These are phyloP conservation scores for Nephrotoma appendiculata DNA, from an alignment of 2,888 invertebrate species.

Conservation along the genomic window DNA sequence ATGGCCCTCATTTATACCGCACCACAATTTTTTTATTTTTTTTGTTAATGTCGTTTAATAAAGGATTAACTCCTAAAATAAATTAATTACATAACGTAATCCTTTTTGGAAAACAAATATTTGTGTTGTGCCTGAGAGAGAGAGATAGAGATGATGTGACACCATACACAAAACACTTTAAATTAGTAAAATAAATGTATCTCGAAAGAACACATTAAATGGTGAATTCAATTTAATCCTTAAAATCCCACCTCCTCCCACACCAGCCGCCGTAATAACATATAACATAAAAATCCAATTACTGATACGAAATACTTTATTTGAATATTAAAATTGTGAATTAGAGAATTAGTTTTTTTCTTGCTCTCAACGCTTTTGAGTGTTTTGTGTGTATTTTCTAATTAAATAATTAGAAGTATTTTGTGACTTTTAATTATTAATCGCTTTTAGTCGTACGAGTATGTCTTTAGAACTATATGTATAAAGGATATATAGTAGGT, in stretches of 20 bases:
- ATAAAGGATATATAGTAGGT: neutral
- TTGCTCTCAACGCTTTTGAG: neutral
- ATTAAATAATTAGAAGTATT: neutral
- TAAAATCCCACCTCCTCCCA: neutral
- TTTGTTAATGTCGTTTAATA: neutral
- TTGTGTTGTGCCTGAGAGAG: neutral
- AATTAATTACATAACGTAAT: neutral
- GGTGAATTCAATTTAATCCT: neutral
- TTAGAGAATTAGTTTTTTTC: neutral
- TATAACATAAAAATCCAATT: neutral
- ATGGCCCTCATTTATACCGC: neutral
- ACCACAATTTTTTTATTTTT: neutral
- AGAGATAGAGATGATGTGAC: neutral
- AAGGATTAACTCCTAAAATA: neutral
- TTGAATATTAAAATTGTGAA: neutral
- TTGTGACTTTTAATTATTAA: neutral
- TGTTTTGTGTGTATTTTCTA: neutral
- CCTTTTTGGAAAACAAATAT: neutral
- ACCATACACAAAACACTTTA: neutral
- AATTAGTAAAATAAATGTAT: neutral
- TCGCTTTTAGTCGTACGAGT: neutral
- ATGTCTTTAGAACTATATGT: neutral
- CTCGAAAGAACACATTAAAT: neutral
- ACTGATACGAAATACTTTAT: neutral
- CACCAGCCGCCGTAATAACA: neutral